These are phyloP conservation scores for Tretioscincus oriximinensis DNA, from an alignment of 2,113 vertebrate species.

Conservation along the genomic window DNA sequence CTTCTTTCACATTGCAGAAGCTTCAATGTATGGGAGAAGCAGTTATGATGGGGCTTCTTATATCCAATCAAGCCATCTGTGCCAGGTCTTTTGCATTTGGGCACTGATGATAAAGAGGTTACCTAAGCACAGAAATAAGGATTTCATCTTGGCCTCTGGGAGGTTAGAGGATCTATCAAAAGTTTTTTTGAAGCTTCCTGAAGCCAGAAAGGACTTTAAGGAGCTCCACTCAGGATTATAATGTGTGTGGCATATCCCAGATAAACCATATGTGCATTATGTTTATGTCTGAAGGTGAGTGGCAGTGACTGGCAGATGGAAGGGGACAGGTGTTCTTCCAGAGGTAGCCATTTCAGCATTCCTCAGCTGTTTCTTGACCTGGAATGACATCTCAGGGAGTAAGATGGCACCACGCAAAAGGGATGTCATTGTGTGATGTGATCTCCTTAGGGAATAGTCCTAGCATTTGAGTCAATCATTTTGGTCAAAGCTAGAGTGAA, in stretches of 20 bases:
- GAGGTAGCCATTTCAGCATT: background rate
- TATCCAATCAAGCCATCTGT: too few species aligned
- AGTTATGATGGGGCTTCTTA: too few species aligned
- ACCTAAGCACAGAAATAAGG: too few species aligned
- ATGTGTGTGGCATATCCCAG: background rate
- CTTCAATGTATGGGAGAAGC: too few species aligned
- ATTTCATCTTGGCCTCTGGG: too few species aligned
- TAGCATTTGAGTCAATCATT: background rate
- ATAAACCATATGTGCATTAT: background rate
- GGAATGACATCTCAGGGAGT: accelerated
- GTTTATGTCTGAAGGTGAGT: background rate
- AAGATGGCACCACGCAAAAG: accelerated
- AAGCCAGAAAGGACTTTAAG: too few species aligned
- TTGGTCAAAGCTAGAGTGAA: background rate
- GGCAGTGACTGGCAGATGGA: background rate
- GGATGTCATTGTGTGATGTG: background rate
- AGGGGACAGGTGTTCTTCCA: background rate
- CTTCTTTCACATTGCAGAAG: too few species aligned
- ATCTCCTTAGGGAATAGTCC: background rate
- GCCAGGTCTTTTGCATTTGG: too few species aligned
- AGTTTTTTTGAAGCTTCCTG: too few species aligned
- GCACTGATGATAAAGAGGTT: too few species aligned
- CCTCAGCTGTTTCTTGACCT: background rate
- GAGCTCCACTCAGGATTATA: background rate
- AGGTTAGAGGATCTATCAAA: too few species aligned